Percentiles rank a stretch among this genome's conserved stretches.
phyloP scores from a whole-genome alignment of 1,140 invertebrate species.

The Zaprionus gabonicus region DNA sequence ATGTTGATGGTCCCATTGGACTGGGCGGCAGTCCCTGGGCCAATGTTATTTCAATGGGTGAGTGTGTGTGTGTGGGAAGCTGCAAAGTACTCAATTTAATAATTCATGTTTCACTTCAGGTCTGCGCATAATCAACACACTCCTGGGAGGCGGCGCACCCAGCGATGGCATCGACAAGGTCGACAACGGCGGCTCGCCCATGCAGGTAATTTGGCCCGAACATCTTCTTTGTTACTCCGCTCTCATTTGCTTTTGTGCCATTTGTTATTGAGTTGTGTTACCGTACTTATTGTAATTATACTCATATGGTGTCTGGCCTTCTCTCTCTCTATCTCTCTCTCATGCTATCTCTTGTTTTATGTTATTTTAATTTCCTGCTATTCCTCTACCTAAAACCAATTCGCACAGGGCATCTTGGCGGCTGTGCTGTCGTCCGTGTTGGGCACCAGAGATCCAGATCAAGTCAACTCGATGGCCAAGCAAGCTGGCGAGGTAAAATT shows the following conservation, averaged over 20 bases:
- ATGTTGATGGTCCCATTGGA: conserved; percentile 88
- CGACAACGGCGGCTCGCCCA: conserved; percentile 91
- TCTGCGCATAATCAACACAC: conserved; percentile 92
- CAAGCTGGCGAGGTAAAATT: conserved; percentile 94
- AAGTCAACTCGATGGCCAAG: conserved; percentile 95
- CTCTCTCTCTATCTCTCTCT: conserved; percentile 36
- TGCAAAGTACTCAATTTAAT: neutral
- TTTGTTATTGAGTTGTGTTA: conserved; percentile 43
- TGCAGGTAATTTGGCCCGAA: conserved; percentile 89
- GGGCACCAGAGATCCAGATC: conserved; percentile 94
- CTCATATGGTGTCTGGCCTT: conserved; percentile 61
- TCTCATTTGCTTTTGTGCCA: conserved; percentile 41
- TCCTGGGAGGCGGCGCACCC: conserved; percentile 90
- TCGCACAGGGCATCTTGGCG: conserved; percentile 92
- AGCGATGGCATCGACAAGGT: conserved; percentile 94
- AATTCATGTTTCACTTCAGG: conserved; percentile 78
- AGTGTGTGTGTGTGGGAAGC: conserved; percentile 13
- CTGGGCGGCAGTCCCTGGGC: conserved; percentile 91
- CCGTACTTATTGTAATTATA: conserved; percentile 30
- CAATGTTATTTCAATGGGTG: conserved; percentile 91
- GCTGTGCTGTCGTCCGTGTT: conserved; percentile 94
- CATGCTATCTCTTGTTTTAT: conserved; percentile 25
- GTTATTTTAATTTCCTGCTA: conserved; percentile 58
- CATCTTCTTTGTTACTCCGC: conserved; percentile 38
- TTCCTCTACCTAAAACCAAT: conserved; percentile 72